phyloP scores from a whole-genome alignment of 2,888 invertebrate genomes.

The Hirudinaria manillensis region DNA sequence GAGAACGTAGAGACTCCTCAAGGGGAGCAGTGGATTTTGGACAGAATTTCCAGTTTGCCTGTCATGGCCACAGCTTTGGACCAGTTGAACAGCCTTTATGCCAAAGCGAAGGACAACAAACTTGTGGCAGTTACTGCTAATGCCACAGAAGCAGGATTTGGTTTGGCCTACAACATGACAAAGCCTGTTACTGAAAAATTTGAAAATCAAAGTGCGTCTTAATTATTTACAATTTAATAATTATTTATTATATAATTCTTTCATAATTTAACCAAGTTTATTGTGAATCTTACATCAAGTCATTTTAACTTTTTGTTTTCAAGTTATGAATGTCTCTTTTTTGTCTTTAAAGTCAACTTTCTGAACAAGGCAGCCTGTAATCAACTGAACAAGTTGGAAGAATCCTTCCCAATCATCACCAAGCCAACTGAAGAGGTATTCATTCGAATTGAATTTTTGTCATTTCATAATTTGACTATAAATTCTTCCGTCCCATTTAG shows the following conservation, averaged over 20 bases:
- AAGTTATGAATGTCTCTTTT: background rate
- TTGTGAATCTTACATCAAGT: background rate
- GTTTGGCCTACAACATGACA: constrained; percentile 68
- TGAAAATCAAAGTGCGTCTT: constrained; percentile 62
- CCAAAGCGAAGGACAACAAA: constrained; percentile 64
- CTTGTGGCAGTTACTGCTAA: constrained; percentile 49
- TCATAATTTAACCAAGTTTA: background rate
- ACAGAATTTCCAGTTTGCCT: constrained; percentile 59
- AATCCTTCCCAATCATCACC: constrained; percentile 73
- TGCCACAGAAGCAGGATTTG: constrained; percentile 61
- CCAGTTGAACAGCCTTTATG: constrained; percentile 70
- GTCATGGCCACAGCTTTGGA: constrained; percentile 73
- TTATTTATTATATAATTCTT: background rate
- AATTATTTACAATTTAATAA: background rate
- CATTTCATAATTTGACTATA: too few species aligned
- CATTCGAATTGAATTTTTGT: background rate
- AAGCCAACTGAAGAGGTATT: constrained; percentile 75
- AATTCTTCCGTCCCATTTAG: background rate
- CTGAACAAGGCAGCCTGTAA: constrained; percentile 64
- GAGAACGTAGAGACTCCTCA: background rate
- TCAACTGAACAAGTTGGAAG: constrained; percentile 77
- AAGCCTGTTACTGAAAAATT: constrained; percentile 69
- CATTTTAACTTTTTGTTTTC: background rate
- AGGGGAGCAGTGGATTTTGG: constrained; percentile 29
- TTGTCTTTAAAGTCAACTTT: constrained; percentile 9